phyloP scores from a whole-genome alignment of 2,113 vertebrate species.

The Pedionomus torquatus region DNA sequence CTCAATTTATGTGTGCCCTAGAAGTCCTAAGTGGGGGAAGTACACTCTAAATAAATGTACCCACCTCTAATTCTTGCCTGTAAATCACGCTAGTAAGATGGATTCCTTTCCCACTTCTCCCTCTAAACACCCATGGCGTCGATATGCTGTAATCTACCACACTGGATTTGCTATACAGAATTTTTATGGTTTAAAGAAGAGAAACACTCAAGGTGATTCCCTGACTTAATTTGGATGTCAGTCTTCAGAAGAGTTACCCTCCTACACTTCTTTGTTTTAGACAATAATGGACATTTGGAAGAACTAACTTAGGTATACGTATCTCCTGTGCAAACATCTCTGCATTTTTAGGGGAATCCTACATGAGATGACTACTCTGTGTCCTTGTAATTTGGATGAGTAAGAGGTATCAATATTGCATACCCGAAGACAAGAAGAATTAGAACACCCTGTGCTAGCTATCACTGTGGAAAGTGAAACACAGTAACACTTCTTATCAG shows the following conservation, averaged over 20 bases:
- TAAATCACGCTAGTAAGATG: neutral
- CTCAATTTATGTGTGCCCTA: neutral
- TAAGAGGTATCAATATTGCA: neutral
- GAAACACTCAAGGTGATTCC: neutral
- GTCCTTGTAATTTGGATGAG: neutral
- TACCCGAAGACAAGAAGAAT: neutral
- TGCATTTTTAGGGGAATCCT: neutral
- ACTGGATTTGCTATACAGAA: neutral
- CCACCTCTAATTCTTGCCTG: neutral
- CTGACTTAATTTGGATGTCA: neutral
- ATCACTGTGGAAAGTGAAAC: slow-evolving; percentile 43
- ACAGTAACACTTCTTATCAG: slow-evolving; percentile 14
- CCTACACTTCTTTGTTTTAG: neutral
- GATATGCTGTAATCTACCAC: neutral
- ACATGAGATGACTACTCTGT: neutral
- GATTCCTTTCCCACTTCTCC: neutral
- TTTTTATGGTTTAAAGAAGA: neutral
- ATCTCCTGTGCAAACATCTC: neutral
- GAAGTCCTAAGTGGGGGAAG: neutral
- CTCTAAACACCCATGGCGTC: neutral
- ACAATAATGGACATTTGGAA: neutral
- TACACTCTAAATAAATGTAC: neutral
- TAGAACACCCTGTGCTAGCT: neutral
- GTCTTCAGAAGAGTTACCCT: neutral
- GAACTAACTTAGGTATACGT: neutral